These are phyloP conservation scores for Aplodontia rufa DNA, from an alignment of 2,113 vertebrate species.

Conservation along the genomic window DNA sequence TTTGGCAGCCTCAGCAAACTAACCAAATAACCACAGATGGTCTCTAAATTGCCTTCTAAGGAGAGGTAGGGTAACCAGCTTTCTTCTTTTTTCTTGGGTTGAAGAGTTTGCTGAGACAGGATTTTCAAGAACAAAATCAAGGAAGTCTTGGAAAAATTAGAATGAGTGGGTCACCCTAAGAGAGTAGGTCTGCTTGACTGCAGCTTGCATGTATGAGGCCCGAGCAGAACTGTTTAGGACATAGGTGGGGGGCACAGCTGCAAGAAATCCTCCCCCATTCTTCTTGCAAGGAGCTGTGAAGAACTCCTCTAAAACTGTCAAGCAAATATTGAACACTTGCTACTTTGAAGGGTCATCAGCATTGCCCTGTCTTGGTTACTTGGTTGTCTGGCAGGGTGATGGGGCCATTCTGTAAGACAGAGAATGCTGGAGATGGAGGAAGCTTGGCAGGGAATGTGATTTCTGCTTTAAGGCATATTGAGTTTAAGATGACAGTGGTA, in stretches of 20 bases:
- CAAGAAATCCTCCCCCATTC: background rate
- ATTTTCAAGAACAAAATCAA: background rate
- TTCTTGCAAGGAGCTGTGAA: background rate
- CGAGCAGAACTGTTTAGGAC: background rate
- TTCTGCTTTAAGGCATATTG: background rate
- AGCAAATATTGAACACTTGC: background rate
- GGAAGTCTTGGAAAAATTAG: background rate
- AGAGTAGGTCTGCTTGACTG: background rate
- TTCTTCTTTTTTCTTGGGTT: background rate
- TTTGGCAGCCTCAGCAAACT: background rate
- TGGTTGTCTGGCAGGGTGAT: background rate
- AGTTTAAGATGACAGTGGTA: background rate
- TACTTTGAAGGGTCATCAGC: background rate
- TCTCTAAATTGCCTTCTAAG: background rate
- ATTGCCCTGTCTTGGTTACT: background rate
- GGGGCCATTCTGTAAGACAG: background rate
- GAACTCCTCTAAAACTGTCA: background rate
- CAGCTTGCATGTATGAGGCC: background rate
- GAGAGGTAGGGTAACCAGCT: background rate
- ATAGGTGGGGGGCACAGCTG: too few relatives aligned
- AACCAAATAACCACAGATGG: background rate
- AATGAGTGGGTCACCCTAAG: background rate
- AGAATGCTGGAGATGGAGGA: background rate
- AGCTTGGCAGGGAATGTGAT: background rate
- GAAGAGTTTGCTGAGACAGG: background rate